A percentile compares a stretch with the other conserved stretches of the same genome.
These are phyloP conservation scores for Ctenopoma kingsleyae DNA, from an alignment of 2,797 vertebrate genomes.

Conservation along the genomic window DNA sequence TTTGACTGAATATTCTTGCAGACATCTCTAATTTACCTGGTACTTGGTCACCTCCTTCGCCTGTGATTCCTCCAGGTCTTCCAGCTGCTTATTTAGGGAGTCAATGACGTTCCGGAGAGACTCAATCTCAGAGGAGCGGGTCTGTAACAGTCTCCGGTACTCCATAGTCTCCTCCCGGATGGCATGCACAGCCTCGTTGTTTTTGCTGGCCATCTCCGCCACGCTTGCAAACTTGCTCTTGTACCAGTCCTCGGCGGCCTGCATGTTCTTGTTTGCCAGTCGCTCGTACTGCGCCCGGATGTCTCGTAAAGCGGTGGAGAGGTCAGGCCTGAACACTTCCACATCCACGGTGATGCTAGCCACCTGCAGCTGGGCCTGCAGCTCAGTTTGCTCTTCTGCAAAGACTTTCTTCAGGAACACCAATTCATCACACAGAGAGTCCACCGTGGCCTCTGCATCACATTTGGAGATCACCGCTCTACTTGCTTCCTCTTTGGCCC, in stretches of 20 bases:
- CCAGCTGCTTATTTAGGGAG: conserved; percentile 86
- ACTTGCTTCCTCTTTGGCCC: conserved; percentile 77
- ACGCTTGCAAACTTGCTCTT: conserved; percentile 85
- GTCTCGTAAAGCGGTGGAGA: conserved; percentile 85
- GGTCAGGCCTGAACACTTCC: conserved; percentile 85
- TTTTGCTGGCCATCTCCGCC: conserved; percentile 83
- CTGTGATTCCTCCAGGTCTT: conserved; percentile 85
- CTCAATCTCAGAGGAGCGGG: conserved; percentile 88
- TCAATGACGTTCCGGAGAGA: conserved; percentile 86
- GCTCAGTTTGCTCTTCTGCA: conserved; percentile 82
- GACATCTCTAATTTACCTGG: conserved; percentile 79
- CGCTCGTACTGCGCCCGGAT: conserved; percentile 88
- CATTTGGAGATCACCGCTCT: conserved; percentile 75
- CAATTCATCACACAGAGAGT: conserved; percentile 83
- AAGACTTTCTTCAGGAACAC: conserved; percentile 86
- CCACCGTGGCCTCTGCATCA: conserved; percentile 79
- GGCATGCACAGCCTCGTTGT: conserved; percentile 86
- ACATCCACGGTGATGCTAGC: conserved; percentile 80
- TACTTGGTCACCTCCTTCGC: conserved; percentile 86
- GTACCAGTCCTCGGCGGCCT: conserved; percentile 88
- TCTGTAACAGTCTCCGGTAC: conserved; percentile 88
- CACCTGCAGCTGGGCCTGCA: conserved; percentile 83
- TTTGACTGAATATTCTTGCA: not conserved
- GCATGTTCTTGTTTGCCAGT: conserved; percentile 87
- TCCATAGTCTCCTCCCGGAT: conserved; percentile 89